Conservation (phyloP, 2,113 vertebrate species). For the Coptodon rendalli region DNA sequence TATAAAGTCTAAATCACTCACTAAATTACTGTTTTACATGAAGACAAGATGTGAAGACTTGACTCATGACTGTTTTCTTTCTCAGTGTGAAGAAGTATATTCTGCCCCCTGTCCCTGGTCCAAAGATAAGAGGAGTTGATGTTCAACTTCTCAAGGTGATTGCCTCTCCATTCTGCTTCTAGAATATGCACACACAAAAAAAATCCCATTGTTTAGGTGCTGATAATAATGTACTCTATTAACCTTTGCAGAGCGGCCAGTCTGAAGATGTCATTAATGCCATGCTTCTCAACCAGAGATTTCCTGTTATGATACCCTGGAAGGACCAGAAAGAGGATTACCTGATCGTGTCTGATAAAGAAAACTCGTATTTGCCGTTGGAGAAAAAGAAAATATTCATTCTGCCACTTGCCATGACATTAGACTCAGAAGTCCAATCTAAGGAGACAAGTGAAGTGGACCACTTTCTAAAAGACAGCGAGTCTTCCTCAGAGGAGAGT, state of each 20-base stretch:
- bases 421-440: conserved; percentile 34
- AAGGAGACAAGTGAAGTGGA: not conserved
- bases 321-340: conserved; percentile 80
- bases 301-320: conserved; percentile 70
- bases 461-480: not conserved
- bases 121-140: conserved; percentile 90
- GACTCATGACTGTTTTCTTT: not conserved
- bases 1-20: not conserved
- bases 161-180: not conserved
- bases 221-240: not conserved
- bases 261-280: conserved; percentile 78
- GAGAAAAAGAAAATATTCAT: conserved; percentile 43
- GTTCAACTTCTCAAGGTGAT: conserved; percentile 80
- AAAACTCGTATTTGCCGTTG: conserved; percentile 57
- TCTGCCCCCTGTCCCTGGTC: conserved; percentile 87
- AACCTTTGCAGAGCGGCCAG: conserved; percentile 69
- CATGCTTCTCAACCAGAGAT: conserved; percentile 76
- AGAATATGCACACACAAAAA: not conserved
- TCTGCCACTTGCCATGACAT: conserved; percentile 61
- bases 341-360: conserved; percentile 78
- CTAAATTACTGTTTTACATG: not conserved
- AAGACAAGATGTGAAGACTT: not conserved
- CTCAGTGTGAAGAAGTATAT: conserved; percentile 79
- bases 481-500: not conserved
- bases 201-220: not conserved